These are phyloP conservation scores for Pseudanteris insignis DNA, from an alignment of 2,888 invertebrate species.

Conservation along the genomic window DNA sequence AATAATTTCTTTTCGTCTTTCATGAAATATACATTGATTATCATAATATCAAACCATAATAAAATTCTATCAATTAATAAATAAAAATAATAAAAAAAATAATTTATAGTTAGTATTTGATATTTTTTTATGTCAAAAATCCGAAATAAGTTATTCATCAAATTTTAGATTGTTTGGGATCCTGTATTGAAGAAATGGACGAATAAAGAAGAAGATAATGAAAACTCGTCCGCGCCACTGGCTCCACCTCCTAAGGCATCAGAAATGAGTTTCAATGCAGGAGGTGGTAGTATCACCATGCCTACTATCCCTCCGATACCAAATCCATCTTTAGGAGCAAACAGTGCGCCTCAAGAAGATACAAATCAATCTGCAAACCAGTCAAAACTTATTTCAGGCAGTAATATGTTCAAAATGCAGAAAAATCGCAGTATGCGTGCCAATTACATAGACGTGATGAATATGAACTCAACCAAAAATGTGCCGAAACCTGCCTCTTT, in stretches of 20 bases:
- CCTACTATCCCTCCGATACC: slow-evolving; percentile 1
- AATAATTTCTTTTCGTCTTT: too few species aligned
- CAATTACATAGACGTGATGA: slow-evolving; percentile 88
- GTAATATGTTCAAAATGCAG: slow-evolving; percentile 84
- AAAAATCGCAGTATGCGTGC: slow-evolving; percentile 76
- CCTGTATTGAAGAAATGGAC: slow-evolving; percentile 86
- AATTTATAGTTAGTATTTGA: too few species aligned
- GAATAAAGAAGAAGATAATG: slow-evolving; percentile 79
- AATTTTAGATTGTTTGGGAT: slow-evolving; percentile 89
- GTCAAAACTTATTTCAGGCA: slow-evolving; percentile 59
- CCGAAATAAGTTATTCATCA: too few species aligned
- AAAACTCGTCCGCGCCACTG: slow-evolving; percentile 68
- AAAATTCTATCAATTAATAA: too few species aligned
- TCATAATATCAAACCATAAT: too few species aligned
- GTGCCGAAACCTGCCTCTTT: slow-evolving; percentile 62
- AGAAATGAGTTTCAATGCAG: slow-evolving; percentile 65
- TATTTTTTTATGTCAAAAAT: too few species aligned
- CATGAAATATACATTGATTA: too few species aligned
- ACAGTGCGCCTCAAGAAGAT: slow-evolving; percentile 41
- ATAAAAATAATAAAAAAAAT: too few species aligned
- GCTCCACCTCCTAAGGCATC: slow-evolving; percentile 78
- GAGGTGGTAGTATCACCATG: neutral
- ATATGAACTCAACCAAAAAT: slow-evolving; percentile 72
- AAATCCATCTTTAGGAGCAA: neutral
- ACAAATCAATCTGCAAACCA: slow-evolving; percentile 41